These are phyloP conservation scores for Acromyrmex charruanus DNA, from an alignment of 1,140 invertebrate species.

Conservation along the genomic window DNA sequence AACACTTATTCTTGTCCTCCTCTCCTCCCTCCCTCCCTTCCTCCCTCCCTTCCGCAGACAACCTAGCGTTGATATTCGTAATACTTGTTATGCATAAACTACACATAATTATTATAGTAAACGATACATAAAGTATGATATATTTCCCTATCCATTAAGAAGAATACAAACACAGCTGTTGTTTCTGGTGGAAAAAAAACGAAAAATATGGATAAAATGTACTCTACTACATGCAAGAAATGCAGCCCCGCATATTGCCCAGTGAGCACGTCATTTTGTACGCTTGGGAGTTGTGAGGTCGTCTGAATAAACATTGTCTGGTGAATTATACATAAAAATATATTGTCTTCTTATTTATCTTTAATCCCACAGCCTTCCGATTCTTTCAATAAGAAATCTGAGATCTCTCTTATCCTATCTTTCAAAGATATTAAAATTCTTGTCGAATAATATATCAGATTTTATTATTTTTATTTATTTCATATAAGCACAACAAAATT, in stretches of 20 bases:
- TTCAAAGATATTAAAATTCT: not conserved
- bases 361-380: not conserved
- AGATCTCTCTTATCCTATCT: not conserved
- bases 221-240: constrained; percentile 79
- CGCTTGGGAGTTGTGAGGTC: constrained; percentile 90
- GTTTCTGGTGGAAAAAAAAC: constrained; percentile 72
- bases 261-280: constrained; percentile 88
- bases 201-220: constrained; percentile 70
- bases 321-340: constrained; percentile 87
- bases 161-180: constrained; percentile 80
- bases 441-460: not conserved
- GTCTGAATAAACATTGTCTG: constrained; percentile 91
- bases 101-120: constrained; percentile 87
- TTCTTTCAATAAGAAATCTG: not conserved
- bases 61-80: constrained; percentile 87
- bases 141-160: constrained; percentile 87
- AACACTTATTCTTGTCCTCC: constrained; percentile 26
- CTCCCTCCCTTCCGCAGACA: constrained; percentile 75
- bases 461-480: not conserved
- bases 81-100: constrained; percentile 87
- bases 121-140: constrained; percentile 87
- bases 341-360: constrained; percentile 78
- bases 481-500: not conserved
- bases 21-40: not conserved
- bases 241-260: constrained; percentile 87